phyloP scores from a whole-genome alignment of 2,797 vertebrate species.

The Coranthus polyacanthus region DNA sequence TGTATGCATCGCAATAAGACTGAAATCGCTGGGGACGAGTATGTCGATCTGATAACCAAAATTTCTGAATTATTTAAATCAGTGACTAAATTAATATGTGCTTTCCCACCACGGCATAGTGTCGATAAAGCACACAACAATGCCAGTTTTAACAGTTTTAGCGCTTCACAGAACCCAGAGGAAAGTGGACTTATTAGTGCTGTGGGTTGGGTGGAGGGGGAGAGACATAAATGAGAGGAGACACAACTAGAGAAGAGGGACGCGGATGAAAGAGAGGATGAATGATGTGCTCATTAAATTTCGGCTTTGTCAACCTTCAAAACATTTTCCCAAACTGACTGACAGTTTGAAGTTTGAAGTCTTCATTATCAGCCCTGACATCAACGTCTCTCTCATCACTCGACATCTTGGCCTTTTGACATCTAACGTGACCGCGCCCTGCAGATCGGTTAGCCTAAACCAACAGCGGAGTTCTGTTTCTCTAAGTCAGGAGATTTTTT shows the following conservation, averaged over 20 bases:
- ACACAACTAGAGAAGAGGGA: conserved; percentile 38
- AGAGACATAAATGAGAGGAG: conserved; percentile 54
- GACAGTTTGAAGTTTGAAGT: conserved; percentile 17
- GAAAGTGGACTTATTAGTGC: conserved; percentile 62
- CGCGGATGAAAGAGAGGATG: conserved; percentile 20
- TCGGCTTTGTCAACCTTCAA: conserved; percentile 51
- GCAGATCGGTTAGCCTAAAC: conserved; percentile 5
- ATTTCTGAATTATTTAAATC: conserved; percentile 18
- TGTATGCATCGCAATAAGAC: not conserved
- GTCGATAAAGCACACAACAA: conserved; percentile 76
- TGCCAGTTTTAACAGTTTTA: conserved; percentile 79
- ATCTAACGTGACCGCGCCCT: conserved; percentile 7
- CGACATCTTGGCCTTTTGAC: conserved; percentile 18
- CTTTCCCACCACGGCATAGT: conserved; percentile 51
- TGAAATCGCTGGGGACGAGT: not conserved
- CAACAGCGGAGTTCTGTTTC: conserved; percentile 5
- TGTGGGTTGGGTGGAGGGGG: conserved; percentile 32
- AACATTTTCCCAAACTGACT: conserved; percentile 48
- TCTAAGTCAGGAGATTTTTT: not conserved
- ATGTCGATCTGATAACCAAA: conserved; percentile 1
- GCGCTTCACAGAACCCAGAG: conserved; percentile 74
- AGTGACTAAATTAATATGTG: conserved; percentile 26
- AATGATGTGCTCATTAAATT: conserved; percentile 55
- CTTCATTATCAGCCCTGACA: conserved; percentile 29
- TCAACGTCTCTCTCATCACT: conserved; percentile 22